Evolutionary conservation across 1,140 invertebrate species (phyloP), one percentile per base, ranked within the genome.

Genomic region (Oncopodura yosiiana): DNA sequence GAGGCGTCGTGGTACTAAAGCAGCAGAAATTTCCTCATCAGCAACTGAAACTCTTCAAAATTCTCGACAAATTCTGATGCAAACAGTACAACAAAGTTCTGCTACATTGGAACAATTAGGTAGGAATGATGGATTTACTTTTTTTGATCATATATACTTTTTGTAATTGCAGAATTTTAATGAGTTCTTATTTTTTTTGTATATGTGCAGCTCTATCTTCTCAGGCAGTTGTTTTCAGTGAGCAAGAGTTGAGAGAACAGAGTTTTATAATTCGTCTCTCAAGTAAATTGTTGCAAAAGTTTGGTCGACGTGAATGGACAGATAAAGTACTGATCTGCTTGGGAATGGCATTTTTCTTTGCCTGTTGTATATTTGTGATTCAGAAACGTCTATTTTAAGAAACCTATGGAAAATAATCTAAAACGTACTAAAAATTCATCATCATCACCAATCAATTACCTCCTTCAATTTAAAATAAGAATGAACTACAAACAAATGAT

Each of bases 271-370:
- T 96, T 61, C 75, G 81, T 12, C 88, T 90, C 66, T 92, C 91
- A 0, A 82, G 84, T 53, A 92, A 91, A 70, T 73, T 97, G 2
- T 71, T 97, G 32, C 89, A 86, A 19, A 97, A 96, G 75, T 97
- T 95, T 72, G 88, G 87, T 2, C 73, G 92, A 60, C 72, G 93
- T 26, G 92, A 97, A 74, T 83, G 91, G 48, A 97, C 94, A 0
- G 93, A 97, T 68, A 95, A 94, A 77, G 78, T 92, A 39, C 74
- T 96, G 1, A 80, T 96, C 57, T 81, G 87, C 55, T 80, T 96
- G 66, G 90, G 89, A 41, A 85, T 96, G 67, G 75, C 81, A 2
- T 94, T 97, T 73, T 98, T 96, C 69, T 76, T 94, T 54, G 84
- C 83, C 8, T 91, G 87, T 66, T 89, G 91, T 34, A 75, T 91